phyloP scores from a whole-genome alignment of 2,113 vertebrate genomes.

The Bungarus multicinctus region DNA sequence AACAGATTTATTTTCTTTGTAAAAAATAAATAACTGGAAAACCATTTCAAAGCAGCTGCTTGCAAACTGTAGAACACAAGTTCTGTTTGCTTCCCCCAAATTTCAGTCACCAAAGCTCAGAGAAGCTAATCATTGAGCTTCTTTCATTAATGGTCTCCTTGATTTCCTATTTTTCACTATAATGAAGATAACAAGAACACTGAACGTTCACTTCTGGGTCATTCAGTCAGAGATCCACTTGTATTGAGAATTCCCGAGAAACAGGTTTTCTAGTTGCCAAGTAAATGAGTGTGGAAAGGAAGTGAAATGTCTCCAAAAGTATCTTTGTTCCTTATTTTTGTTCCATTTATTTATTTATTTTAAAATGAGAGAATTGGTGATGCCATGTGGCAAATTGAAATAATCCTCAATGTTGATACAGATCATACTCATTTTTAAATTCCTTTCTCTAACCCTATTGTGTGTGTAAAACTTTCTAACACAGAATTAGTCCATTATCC shows the following conservation, averaged over 20 bases:
- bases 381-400: background rate
- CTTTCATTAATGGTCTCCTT: background rate
- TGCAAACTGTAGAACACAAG: background rate
- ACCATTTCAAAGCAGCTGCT: background rate
- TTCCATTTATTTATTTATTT: background rate
- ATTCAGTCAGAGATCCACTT: background rate
- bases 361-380: background rate
- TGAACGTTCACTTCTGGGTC: background rate
- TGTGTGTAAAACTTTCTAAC: background rate
- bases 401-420: background rate
- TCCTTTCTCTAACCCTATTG: background rate
- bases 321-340: background rate
- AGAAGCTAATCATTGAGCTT: background rate
- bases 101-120: background rate
- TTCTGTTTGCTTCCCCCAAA: background rate
- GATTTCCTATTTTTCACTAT: background rate
- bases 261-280: background rate
- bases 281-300: background rate
- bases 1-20: background rate
- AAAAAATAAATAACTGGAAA: background rate
- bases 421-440: background rate
- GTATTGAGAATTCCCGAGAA: background rate
- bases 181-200: background rate
- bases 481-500: background rate
- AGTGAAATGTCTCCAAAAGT: background rate